Evolutionary conservation across 1,140 invertebrate species (phyloP), one percentile per base, ranked within the genome.

Genomic region (Drosophila bocqueti): DNA sequence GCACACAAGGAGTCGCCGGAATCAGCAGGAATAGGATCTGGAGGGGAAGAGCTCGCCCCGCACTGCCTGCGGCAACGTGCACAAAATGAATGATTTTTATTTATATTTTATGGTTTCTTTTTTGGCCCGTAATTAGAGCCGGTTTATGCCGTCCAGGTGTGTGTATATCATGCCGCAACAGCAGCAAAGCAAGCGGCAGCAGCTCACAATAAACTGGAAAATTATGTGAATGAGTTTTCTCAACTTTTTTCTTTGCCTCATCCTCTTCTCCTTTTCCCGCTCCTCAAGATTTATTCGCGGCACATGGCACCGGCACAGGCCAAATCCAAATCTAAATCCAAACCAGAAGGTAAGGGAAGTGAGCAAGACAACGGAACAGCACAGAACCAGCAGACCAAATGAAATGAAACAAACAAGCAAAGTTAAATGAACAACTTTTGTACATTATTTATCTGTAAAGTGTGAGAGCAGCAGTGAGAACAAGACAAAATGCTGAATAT

Each of bases 341-440:
- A 57, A 50, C 54, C 65, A 65, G 60, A 49, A 67, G 59, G 43
- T 64, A 67, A 60, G 24, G 26, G 29, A 50, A 47, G 60, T 40
- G 76, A 79, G 58, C 64, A 66, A 60, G 59, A 49, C 79, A 82
- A 79, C 69, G 18, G 46, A 50, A 63, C 67, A 31, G 43, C 40
- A 45, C 83, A 21, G 46, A 42, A 43, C 83, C 64, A 67, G 71
- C 62, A 76, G 85, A 74, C 76, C 69, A 73, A 83, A 79, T 74
- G 46, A 82, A 82, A 87, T 66, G 80, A 83, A 86, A 83, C 83
- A 87, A 87, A 81, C 81, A 89, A 85, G 82, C 79, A 79, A 90
- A 90, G 85, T 90, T 90, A 90, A 90, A 90, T 90, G 85, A 90
- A 91, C 85, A 90, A 90, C 85, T 90, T 90, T 85, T 85, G 76